Evolutionary conservation across 2,888 invertebrate species (phyloP), one percentile per base, ranked within the genome.

Genomic region (Troides helena): DNA sequence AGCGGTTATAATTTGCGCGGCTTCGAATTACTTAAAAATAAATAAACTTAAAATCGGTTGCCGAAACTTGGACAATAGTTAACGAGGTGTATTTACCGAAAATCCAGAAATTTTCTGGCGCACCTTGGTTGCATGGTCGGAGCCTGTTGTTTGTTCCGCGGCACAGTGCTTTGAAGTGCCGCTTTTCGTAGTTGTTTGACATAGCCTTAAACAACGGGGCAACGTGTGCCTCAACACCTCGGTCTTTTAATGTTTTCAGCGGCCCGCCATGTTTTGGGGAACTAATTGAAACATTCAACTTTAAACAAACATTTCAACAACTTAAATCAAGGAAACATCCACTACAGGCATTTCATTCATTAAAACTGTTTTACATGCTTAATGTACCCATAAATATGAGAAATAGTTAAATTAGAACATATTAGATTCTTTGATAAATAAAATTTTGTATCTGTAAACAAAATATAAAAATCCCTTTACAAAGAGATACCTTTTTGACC

Each of bases 191-290:
- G 80, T 83, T 87, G 87, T 89, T 88, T 86, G 84, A 86, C 84
- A 80, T 75, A 74, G 79, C 76, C 73, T 80, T 79, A 90, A 89
- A 90, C 90, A 91, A 90, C 86, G 80, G 79, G 78, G 84, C 81
- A 81, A 80, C 82, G 81, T 85, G 79, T 80, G 83, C 81, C 46
- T 90, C 86, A 85, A 86, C 89, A 89, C 89, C 85, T 88, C 79
- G 77, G 78, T 81, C 85, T 87, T 89, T 88, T 85, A 88, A 86
- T 85, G 78, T 86, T 85, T 85, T 85, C 79, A 77, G 79, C 84
- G 79, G 82, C 81, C 75, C 79, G 83, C 80, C 84, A 82, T 82
- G 79, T 80, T 70, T 78, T 82, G 77, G 69, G 76, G 78, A 82
- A 81, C 81, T 81, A 85, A 84, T 84, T 85, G 81, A 81, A 83